Base-by-base conservation (phyloP, 1,140 invertebrate species). In the Oryctes rhinoceros region DNA sequence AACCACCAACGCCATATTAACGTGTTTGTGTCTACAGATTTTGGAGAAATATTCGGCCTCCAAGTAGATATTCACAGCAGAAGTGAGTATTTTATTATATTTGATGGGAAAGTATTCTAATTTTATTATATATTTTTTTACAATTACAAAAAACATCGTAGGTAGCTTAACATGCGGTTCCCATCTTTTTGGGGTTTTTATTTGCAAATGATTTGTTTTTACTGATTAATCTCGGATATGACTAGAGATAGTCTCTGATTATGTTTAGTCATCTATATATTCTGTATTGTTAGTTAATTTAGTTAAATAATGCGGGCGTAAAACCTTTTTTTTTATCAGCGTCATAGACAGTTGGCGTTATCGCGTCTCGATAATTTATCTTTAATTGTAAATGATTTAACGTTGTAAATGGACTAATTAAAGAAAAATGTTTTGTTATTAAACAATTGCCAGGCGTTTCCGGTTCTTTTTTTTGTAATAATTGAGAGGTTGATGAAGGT, bases 1-100 rank as follows among this genome's bases (percentile, higher is more conserved):
- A 67, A 62, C 30, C 18, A 20, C n/a, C 18, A 67, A 67, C 65
- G 65, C 65, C 65, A 67, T 67, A 67, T 67, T 67, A 67, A 67
- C 65, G 65, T 67, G 65, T 67, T 67, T 67, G 65, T 67, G 65
- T 24, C 65, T 5, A 30, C 18, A 24, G 20, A 10, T 67, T 67
- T 11, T 67, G 65, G 24, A 35, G 65, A 67, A 24, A 67, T 67
- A 67, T 67, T 67, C 65, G 65, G 18, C 18, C 18, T 24, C 65
- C 18, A 20, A 67, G 18, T 9, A 67, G 65, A 67, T 67, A 9
- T 67, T 30, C 65, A 5, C 18, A 24, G 18, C 65, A 67, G 30
- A 67, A 35, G 65, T 67, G 18, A 67, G 65, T 67, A 67, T 67
- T 67, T 67, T 67, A 67, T 10, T 35, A 24, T 24, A 67, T 30